phyloP scores from a whole-genome alignment of 2,113 vertebrate species.

The Emydocephalus ijimae region DNA sequence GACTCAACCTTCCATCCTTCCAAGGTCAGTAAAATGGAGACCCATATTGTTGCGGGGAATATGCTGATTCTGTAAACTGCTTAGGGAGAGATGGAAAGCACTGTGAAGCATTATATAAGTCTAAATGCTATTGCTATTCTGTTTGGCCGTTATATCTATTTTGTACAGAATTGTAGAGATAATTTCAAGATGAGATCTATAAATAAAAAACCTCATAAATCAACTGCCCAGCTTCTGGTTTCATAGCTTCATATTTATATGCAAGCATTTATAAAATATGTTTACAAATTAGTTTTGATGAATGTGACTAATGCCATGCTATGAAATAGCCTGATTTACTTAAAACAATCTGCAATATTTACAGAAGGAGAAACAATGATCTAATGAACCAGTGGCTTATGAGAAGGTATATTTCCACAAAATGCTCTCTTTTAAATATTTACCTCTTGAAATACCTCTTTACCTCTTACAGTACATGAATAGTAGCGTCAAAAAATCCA shows the following conservation, averaged over 20 bases:
- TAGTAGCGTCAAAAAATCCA: conserved; percentile 25
- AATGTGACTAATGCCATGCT: not conserved
- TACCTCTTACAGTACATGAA: not conserved
- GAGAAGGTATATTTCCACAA: not conserved
- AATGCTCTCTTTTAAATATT: not conserved
- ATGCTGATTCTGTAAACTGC: too few species aligned
- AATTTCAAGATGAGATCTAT: not conserved
- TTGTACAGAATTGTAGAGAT: not conserved
- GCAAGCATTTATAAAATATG: not conserved
- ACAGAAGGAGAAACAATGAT: not conserved
- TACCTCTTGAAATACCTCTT: not conserved
- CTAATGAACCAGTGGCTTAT: not conserved
- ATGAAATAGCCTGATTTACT: not conserved
- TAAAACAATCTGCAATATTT: not conserved
- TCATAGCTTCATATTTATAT: not conserved
- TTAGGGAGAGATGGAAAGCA: too few species aligned
- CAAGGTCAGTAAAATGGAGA: too few species aligned
- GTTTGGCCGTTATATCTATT: not conserved
- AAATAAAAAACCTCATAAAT: not conserved
- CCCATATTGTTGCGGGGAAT: too few species aligned
- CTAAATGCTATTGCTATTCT: not conserved
- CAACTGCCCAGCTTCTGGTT: not conserved
- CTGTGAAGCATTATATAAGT: too few species aligned
- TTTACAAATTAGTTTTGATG: not conserved
- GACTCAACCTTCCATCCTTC: too few species aligned